phyloP scores from a whole-genome alignment of 1,140 invertebrate genomes.

The Drosophila sp. region DNA sequence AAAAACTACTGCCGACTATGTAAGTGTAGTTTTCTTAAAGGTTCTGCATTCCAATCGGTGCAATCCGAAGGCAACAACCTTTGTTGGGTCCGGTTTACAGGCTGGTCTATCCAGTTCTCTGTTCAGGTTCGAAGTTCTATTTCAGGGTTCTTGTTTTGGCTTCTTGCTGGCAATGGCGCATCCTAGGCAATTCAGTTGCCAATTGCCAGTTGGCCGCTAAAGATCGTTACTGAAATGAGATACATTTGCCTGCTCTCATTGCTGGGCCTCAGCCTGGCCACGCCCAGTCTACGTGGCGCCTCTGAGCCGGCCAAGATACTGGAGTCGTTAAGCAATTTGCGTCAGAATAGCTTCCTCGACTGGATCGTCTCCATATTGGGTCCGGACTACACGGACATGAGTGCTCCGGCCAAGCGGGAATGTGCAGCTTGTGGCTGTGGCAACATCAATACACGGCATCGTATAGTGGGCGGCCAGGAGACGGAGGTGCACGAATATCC shows the following conservation, averaged over 20 bases:
- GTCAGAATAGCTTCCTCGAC: constrained; percentile 70
- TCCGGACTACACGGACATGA: constrained; percentile 56
- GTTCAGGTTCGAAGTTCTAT: constrained; percentile 16
- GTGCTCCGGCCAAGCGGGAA: constrained; percentile 52
- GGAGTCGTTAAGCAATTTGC: constrained; percentile 51
- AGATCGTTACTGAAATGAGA: constrained; percentile 56
- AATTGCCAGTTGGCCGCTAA: constrained; percentile 63
- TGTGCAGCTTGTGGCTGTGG: constrained; percentile 85
- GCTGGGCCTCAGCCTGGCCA: constrained; percentile 41
- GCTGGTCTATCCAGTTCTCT: constrained; percentile 68
- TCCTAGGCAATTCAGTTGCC: constrained; percentile 60
- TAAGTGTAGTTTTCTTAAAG: background rate
- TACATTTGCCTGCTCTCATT: constrained; percentile 29
- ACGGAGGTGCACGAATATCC: constrained; percentile 89
- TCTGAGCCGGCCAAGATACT: constrained; percentile 68
- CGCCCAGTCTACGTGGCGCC: constrained; percentile 45
- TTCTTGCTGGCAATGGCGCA: constrained; percentile 12
- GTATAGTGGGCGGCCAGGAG: constrained; percentile 89
- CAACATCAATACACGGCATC: constrained; percentile 86
- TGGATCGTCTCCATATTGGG: constrained; percentile 70
- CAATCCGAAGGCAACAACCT: constrained; percentile 56
- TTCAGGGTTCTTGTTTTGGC: constrained; percentile 30
- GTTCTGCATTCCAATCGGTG: constrained; percentile 18
- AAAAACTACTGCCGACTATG: constrained; percentile 45
- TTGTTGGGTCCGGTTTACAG: constrained; percentile 39